A percentile compares a stretch with the other conserved stretches of the same genome.
phyloP scores from a whole-genome alignment of 30 jellyfish, hydroid and myxozoan genomes.

The Hydractinia echinata region DNA sequence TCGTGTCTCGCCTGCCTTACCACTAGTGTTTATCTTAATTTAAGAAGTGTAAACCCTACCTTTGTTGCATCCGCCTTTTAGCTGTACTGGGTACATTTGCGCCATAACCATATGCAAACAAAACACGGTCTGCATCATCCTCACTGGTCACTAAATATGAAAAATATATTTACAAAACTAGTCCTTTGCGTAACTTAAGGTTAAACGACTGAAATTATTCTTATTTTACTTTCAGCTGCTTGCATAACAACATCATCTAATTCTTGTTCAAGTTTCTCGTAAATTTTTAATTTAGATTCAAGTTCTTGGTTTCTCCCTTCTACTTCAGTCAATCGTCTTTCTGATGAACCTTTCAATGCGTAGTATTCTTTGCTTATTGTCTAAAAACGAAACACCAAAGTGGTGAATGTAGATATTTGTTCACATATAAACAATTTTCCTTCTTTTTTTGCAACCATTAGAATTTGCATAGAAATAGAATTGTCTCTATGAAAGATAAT shows the following conservation, averaged over 20 bases:
- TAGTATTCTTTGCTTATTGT: constrained; percentile 48
- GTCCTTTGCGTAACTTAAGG: too few relatives aligned
- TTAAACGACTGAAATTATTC: too few relatives aligned
- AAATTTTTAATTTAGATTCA: constrained; percentile 33
- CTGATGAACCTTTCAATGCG: constrained; percentile 40
- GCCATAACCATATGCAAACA: constrained; percentile 75
- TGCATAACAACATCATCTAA: constrained; percentile 72
- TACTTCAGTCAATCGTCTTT: constrained; percentile 45
- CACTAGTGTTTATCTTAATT: neutral
- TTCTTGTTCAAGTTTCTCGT: constrained; percentile 83
- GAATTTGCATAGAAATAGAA: too few relatives aligned
- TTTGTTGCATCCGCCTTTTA: constrained; percentile 79
- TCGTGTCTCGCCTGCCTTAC: neutral
- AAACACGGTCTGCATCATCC: constrained; percentile 63
- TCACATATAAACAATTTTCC: too few relatives aligned
- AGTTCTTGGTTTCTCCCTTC: constrained; percentile 49
- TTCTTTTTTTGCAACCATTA: too few relatives aligned
- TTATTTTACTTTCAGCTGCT: constrained; percentile 73
- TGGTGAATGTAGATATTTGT: too few relatives aligned
- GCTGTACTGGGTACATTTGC: constrained; percentile 79
- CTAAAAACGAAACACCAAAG: constrained; percentile 14
- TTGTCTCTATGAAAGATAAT: too few relatives aligned
- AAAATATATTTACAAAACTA: neutral
- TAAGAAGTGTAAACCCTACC: constrained; percentile 25
- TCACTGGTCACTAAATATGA: constrained; percentile 52